These are phyloP conservation scores for Xiphydria camelus DNA, from an alignment of 2,888 invertebrate genomes.

Conservation along the genomic window DNA sequence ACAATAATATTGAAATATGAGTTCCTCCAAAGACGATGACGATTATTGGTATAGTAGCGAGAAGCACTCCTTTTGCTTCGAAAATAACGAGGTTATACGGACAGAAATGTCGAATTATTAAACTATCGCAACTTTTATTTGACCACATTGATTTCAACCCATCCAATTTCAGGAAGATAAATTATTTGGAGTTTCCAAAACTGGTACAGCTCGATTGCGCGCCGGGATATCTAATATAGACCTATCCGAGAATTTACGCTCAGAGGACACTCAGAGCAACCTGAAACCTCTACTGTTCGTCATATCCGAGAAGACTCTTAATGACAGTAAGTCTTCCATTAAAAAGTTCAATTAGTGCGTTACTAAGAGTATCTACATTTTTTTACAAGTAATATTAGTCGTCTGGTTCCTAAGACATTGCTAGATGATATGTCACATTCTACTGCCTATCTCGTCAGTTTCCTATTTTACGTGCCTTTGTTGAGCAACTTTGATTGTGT, in stretches of 20 bases:
- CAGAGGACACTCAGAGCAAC: slow-evolving; percentile 36
- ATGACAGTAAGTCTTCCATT: slow-evolving; percentile 44
- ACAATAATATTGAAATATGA: no score
- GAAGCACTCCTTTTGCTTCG: slow-evolving; percentile 76
- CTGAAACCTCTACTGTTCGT: slow-evolving; percentile 57
- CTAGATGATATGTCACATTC: no score
- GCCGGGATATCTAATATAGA: slow-evolving; percentile 45
- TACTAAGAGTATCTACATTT: no score
- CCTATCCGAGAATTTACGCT: slow-evolving; percentile 38
- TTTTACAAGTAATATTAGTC: background rate
- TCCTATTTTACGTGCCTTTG: no score
- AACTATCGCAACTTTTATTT: slow-evolving; percentile 3
- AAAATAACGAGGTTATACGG: slow-evolving; percentile 70
- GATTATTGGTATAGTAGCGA: slow-evolving; percentile 80
- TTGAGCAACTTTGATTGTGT: no score
- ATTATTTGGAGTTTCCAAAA: slow-evolving; percentile 60
- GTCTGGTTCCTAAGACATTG: background rate
- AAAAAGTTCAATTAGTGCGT: slow-evolving; percentile 1
- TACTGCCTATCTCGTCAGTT: no score
- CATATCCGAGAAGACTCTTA: slow-evolving; percentile 53
- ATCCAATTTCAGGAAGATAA: slow-evolving; percentile 62
- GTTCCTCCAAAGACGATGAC: slow-evolving; percentile 62
- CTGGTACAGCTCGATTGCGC: slow-evolving; percentile 55
- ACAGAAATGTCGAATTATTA: no score
- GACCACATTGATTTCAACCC: background rate